These are phyloP conservation scores for Drosophila recens DNA, from an alignment of 2,888 invertebrate genomes.

Conservation along the genomic window DNA sequence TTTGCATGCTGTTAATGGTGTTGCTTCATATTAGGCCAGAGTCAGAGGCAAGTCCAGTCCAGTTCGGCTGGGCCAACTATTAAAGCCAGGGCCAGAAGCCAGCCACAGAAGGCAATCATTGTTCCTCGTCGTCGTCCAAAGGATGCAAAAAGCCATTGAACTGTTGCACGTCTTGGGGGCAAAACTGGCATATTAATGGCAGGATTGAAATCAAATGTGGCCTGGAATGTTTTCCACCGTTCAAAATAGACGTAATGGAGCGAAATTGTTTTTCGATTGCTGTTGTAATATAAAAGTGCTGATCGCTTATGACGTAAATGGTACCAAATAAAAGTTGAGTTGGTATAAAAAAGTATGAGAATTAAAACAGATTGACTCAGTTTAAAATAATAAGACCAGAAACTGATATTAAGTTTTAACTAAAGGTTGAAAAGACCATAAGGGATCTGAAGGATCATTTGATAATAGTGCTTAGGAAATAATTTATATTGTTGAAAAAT, in stretches of 20 bases:
- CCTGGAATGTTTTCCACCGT: conserved; percentile 33
- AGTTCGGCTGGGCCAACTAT: neutral
- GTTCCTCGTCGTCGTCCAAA: conserved; percentile 2
- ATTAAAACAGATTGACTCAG: too few species aligned
- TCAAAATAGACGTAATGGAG: conserved; percentile 53
- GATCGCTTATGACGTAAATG: too few species aligned
- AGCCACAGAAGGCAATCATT: conserved; percentile 57
- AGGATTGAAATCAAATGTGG: conserved; percentile 68
- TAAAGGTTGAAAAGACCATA: too few species aligned
- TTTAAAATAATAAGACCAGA: too few species aligned
- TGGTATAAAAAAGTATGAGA: too few species aligned
- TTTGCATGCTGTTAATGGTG: conserved; percentile 81
- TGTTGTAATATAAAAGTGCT: conserved; percentile 21
- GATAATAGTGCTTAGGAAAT: too few species aligned
- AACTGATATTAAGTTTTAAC: too few species aligned
- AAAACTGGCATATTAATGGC: conserved; percentile 69
- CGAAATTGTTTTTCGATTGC: conserved; percentile 49
- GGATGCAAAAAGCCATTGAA: conserved; percentile 51
- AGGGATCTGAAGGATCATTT: too few species aligned
- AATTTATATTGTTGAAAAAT: too few species aligned
- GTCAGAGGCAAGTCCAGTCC: conserved; percentile 2
- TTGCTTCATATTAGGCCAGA: conserved; percentile 76
- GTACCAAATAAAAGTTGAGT: too few species aligned
- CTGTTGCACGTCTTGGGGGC: conserved; percentile 42
- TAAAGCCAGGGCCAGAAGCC: conserved; percentile 23